phyloP scores from a whole-genome alignment of 2,113 vertebrate species.

The Myocastor coypus region DNA sequence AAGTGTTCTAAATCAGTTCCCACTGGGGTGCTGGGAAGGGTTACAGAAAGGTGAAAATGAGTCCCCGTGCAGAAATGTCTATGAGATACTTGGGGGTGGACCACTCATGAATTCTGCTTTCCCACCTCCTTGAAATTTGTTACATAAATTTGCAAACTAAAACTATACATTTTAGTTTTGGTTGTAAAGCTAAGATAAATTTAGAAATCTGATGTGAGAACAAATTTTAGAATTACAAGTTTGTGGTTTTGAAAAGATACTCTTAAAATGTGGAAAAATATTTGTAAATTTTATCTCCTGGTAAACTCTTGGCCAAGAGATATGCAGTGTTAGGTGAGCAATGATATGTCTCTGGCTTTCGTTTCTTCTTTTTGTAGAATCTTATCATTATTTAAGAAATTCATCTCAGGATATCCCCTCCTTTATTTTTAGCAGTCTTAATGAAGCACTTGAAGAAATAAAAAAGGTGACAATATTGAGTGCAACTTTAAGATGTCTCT shows the following conservation, averaged over 20 bases:
- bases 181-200: background rate
- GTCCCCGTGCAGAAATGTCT: background rate
- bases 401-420: background rate
- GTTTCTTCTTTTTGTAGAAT: background rate
- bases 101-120: background rate
- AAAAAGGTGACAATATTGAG: background rate
- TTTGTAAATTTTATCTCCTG: conserved; percentile 27
- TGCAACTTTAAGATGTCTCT: background rate
- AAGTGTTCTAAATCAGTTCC: background rate
- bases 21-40: background rate
- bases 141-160: background rate
- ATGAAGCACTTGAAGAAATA: conserved; percentile 29
- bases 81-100: background rate
- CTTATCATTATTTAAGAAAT: conserved; percentile 4
- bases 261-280: background rate
- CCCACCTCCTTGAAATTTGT: background rate
- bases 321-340: background rate
- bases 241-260: conserved; percentile 25
- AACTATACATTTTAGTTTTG: background rate
- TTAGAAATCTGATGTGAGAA: background rate
- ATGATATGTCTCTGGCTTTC: background rate
- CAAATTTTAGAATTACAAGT: background rate
- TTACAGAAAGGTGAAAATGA: background rate
- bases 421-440: background rate
- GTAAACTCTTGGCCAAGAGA: background rate